phyloP scores from a whole-genome alignment of 2,113 vertebrate species.

The Dasypus novemcinctus region DNA sequence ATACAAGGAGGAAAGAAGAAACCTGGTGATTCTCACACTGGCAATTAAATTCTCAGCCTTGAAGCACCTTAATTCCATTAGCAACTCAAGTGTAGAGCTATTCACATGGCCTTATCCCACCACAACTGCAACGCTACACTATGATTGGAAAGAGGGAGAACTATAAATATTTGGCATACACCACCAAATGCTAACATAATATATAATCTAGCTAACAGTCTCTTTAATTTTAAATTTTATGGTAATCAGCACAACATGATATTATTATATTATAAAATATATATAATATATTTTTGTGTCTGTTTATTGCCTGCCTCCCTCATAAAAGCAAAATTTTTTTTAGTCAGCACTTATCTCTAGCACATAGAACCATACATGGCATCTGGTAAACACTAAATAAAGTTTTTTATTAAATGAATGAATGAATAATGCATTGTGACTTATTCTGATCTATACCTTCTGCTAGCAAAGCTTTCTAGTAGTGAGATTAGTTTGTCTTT shows the following conservation, averaged over 20 bases:
- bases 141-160: background rate
- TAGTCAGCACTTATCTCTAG: background rate
- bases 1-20: background rate
- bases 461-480: background rate
- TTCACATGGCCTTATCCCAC: background rate
- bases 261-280: background rate
- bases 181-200: too few relatives aligned
- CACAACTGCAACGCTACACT: background rate
- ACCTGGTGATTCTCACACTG: background rate
- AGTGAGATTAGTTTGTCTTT: background rate
- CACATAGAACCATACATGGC: background rate
- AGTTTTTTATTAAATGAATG: background rate
- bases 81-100: background rate
- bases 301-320: background rate
- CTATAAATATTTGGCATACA: background rate
- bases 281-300: background rate
- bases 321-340: background rate
- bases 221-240: constrained; percentile 1
- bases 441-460: background rate
- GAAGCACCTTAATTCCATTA: background rate
- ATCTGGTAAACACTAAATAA: background rate
- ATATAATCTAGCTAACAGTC: background rate
- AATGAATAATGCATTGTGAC: background rate
- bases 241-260: background rate
- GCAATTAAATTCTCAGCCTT: background rate